Evolutionary conservation across 2,888 invertebrate species (phyloP).

Genomic region (Metopia argyrocephala): DNA sequence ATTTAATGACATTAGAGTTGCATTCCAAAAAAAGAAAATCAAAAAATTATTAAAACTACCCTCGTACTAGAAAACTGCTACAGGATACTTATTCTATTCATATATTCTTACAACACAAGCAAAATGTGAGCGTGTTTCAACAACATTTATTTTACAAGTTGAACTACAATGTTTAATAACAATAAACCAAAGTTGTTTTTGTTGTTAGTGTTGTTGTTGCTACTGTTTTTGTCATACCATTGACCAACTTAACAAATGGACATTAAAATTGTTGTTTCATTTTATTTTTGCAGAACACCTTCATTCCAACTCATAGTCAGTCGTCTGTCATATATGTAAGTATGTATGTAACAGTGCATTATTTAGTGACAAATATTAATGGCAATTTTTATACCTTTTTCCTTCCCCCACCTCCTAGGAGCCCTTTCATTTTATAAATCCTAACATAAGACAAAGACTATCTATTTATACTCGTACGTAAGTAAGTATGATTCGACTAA

Average conservation of each 20-base stretch:
- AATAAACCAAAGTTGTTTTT: conserved; percentile 53
- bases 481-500: background rate
- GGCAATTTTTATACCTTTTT: conserved; percentile 66
- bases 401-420: background rate
- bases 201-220: conserved; percentile 4
- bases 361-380: conserved; percentile 68
- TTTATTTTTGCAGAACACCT: conserved; percentile 37
- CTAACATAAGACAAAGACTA: no score
- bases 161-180: conserved; percentile 39
- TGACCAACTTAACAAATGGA: conserved; percentile 54
- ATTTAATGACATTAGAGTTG: no score
- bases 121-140: conserved; percentile 52
- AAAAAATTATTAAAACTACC: no score
- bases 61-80: no score
- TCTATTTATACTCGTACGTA: background rate
- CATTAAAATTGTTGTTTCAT: conserved; percentile 28
- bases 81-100: no score
- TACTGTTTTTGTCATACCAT: conserved; percentile 4
- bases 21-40: no score
- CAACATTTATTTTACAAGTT: conserved; percentile 53
- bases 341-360: conserved; percentile 11
- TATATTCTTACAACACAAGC: background rate
- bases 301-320: conserved; percentile 37
- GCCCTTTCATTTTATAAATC: no score
- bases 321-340: no score